Evolutionary conservation across 2,888 invertebrate species (phyloP), one percentile per base, ranked within the genome.

Genomic region (Ametastegia equiseti): DNA sequence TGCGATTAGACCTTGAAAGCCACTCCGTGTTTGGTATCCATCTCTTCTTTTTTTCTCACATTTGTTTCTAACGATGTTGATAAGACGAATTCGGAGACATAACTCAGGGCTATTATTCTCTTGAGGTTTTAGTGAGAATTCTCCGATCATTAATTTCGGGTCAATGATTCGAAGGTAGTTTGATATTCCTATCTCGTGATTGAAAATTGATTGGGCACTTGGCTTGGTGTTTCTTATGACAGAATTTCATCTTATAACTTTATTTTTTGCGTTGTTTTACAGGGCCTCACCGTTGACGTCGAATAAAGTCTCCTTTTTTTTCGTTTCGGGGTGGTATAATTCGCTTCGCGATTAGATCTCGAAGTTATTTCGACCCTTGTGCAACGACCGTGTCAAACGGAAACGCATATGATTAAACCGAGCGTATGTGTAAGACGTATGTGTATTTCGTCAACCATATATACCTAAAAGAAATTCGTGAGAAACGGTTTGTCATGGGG

Each of bases 281-380:
- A 39, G 39, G 36, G 67, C 67, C 39, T 36, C 33, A 75, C 75
- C 27, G 19, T 11, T 42, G 60, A 60, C 30, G 77, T 60, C 15
- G 60, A 63, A 78, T 78, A 78, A 60, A 42, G 78, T 78, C 39
- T 78, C 42, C 30, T 60, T 60, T n/a, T 47, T 36, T 54, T 36
- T n/a, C n/a, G n/a, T 54, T 75, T 45, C 42, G 60, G 54, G 39
- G 23, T 60, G 30, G 60, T 39, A 78, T 54, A 54, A 54, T 19
- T 78, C 60, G 45, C 50, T 23, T 5, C n/a, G n/a, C 78, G 78
- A 78, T 60, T 60, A 78, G 60, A 78, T 78, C 60, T 78, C 15
- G 39, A 30, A 50, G 36, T 30, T 75, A 33, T 36, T 75, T 19
- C 75, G 75, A 75, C 75, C 54, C 75, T 75, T 75, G 50, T 45